Conservation (phyloP, 1,140 invertebrate species). For the Chymomyza costata region DNA sequence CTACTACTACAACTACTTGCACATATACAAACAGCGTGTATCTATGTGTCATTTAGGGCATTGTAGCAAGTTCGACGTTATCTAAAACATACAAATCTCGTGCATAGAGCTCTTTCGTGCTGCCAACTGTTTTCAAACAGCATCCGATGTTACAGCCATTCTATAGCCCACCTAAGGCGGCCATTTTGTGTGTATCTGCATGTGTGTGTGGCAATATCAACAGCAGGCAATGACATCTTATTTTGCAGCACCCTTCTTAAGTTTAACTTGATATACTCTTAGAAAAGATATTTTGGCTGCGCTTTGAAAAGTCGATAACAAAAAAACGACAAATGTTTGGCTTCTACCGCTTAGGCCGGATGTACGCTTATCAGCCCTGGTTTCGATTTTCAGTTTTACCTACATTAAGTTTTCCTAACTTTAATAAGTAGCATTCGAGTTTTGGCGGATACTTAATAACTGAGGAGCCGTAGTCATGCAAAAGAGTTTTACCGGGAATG, state of each 20-base stretch:
- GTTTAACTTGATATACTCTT: background rate
- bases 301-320: background rate
- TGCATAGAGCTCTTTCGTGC: slow-evolving; percentile 2
- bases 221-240: slow-evolving; percentile 6
- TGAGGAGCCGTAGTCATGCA: no score
- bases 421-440: background rate
- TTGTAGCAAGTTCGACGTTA: slow-evolving; percentile 40
- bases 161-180: background rate
- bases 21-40: no score
- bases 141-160: background rate
- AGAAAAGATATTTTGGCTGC: background rate
- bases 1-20: no score
- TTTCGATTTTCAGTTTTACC: background rate
- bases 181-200: background rate
- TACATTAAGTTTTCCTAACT: background rate
- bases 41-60: no score
- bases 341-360: background rate
- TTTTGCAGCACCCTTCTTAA: background rate
- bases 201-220: background rate
- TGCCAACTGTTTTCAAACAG: no score
- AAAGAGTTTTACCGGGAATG: no score
- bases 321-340: no score
- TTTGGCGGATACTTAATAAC: no score
- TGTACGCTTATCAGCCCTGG: background rate
- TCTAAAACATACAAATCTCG: slow-evolving; percentile 56